These are phyloP conservation scores for Scylla paramamosain DNA, from an alignment of 1,140 invertebrate species.

Conservation along the genomic window DNA sequence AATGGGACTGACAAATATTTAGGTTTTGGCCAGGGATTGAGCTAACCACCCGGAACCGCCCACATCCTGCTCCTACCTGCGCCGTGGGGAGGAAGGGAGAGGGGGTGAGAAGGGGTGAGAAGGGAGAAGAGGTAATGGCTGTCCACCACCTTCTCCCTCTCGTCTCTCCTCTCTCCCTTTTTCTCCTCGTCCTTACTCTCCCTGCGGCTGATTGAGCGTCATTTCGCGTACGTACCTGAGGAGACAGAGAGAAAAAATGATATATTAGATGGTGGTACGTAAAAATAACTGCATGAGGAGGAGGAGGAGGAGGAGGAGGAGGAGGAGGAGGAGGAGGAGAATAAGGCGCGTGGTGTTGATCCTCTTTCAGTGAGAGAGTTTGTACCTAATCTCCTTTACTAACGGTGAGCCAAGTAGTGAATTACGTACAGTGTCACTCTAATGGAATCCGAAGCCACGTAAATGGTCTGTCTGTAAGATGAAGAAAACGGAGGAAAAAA, in stretches of 20 bases:
- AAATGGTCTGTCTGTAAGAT: no score
- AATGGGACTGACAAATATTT: constrained; percentile 64
- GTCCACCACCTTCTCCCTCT: background rate
- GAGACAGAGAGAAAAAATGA: constrained; percentile 22
- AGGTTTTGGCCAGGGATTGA: background rate
- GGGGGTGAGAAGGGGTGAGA: background rate
- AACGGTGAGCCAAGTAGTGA: no score
- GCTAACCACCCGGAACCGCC: constrained; percentile 26
- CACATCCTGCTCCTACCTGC: background rate
- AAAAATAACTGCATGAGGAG: background rate
- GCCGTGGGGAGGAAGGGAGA: no score
- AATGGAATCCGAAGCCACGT: no score
- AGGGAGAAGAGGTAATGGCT: background rate
- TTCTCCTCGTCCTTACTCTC: background rate
- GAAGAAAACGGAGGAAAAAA: no score
- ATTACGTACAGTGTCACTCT: no score
- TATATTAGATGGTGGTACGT: background rate
- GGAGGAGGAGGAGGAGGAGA: no score
- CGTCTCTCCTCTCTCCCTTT: background rate
- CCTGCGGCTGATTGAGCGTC: background rate
- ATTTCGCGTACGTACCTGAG: background rate
- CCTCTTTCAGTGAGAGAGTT: no score
- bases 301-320: no score
- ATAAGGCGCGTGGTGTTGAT: no score
- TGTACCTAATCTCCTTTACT: no score